Conservation (phyloP, 2,888 invertebrate species). For the Drosophila lacicola region DNA sequence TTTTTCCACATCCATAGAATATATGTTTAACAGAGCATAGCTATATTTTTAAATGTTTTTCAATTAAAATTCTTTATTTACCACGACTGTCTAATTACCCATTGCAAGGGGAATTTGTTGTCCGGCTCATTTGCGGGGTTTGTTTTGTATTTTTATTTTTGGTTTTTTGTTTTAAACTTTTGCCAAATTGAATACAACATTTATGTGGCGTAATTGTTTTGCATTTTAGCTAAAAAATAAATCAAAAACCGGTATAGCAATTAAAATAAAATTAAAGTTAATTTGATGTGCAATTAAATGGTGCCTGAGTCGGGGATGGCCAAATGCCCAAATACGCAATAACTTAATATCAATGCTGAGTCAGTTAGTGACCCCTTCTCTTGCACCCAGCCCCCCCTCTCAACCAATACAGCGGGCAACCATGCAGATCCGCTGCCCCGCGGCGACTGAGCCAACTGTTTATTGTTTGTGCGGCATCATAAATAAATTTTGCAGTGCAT, state of each 20-base stretch:
- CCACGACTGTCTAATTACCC: background rate
- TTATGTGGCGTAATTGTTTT: slow-evolving; percentile 19
- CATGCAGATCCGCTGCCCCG: background rate
- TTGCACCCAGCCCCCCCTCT: no score
- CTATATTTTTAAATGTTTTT: background rate
- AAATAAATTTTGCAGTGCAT: slow-evolving; percentile 79
- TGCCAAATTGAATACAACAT: slow-evolving; percentile 10
- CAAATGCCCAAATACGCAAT: slow-evolving; percentile 3
- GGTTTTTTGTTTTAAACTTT: slow-evolving; percentile 1
- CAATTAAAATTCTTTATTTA: slow-evolving; percentile 5
- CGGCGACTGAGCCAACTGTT: slow-evolving; percentile 42
- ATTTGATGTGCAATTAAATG: slow-evolving; percentile 73
- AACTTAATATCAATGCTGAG: slow-evolving; percentile 52
- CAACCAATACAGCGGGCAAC: background rate
- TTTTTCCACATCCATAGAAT: background rate
- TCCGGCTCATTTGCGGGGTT: background rate
- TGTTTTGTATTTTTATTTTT: background rate
- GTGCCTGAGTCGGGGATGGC: slow-evolving; percentile 13
- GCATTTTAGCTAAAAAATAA: slow-evolving; percentile 19
- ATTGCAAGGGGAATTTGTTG: background rate
- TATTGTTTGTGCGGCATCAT: slow-evolving; percentile 71
- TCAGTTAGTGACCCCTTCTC: slow-evolving; percentile 32
- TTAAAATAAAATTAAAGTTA: slow-evolving; percentile 69
- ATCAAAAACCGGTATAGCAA: slow-evolving; percentile 58
- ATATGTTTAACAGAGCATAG: background rate